phyloP scores from a whole-genome alignment of 2,888 invertebrate genomes.

The Trichopria drosophilae region DNA sequence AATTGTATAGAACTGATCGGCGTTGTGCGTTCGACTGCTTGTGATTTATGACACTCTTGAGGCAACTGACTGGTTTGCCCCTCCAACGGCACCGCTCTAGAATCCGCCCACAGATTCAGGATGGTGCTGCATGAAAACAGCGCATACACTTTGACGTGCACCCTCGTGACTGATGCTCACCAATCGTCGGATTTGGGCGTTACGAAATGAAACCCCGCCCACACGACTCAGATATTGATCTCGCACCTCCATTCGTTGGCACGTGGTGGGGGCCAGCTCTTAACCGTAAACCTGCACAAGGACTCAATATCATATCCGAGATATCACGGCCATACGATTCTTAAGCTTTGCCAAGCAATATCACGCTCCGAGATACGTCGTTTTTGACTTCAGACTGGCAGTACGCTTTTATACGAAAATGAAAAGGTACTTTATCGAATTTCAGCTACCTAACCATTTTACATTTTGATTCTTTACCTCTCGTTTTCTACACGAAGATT shows the following conservation, averaged over 20 bases:
- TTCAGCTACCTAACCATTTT: no score
- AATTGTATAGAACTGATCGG: conserved; percentile 43
- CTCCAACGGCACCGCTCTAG: conserved; percentile 27
- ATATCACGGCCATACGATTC: conserved; percentile 23
- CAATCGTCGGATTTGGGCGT: conserved; percentile 27
- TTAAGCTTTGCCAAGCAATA: conserved; percentile 11
- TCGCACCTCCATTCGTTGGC: conserved; percentile 33
- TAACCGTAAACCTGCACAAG: conserved; percentile 35
- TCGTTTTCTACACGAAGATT: no score
- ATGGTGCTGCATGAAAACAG: conserved; percentile 22
- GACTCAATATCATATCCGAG: conserved; percentile 45
- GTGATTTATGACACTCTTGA: conserved; percentile 53
- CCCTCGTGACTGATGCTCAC: conserved; percentile 30
- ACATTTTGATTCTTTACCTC: no score
- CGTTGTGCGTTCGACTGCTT: conserved; percentile 53
- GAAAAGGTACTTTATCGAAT: conserved; percentile 1
- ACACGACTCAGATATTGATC: conserved; percentile 56
- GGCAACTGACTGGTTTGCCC: conserved; percentile 35
- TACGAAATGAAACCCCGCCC: conserved; percentile 26
- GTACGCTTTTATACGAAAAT: no score
- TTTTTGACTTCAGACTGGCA: conserved; percentile 33
- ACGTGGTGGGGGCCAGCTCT: conserved; percentile 31
- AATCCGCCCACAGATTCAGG: conserved; percentile 32
- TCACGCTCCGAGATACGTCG: neutral
- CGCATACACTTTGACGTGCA: no score